Percentiles rank a stretch among this genome's conserved stretches.
Evolutionary conservation across 2,113 vertebrate species (phyloP).

Genomic region (Leucopsar rothschildi): DNA sequence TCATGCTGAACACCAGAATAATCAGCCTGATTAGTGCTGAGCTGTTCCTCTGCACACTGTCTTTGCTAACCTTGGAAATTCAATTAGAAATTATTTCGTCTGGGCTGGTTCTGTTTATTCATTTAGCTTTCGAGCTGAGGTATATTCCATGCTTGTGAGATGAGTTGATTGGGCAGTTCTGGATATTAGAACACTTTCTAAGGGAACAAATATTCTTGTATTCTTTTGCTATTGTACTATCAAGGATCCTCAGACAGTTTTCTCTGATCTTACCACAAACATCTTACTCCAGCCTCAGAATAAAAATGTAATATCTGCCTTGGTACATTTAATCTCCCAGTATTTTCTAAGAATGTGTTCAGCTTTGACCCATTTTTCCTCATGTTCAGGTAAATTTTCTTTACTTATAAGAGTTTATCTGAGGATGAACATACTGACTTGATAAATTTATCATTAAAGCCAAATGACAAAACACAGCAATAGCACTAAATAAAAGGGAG

Average conservation of each 20-base stretch:
- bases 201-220: background rate
- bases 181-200: background rate
- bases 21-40: background rate
- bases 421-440: background rate
- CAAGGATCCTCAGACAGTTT: background rate
- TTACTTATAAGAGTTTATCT: background rate
- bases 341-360: background rate
- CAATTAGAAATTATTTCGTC: background rate
- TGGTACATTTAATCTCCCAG: background rate
- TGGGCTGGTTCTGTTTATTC: background rate
- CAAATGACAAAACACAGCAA: background rate
- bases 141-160: background rate
- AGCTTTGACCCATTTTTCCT: background rate
- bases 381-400: background rate
- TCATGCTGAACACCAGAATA: background rate
- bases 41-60: background rate
- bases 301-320: background rate
- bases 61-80: background rate
- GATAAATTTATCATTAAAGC: background rate
- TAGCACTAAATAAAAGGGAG: background rate
- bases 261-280: background rate
- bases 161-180: background rate
- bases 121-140: background rate
- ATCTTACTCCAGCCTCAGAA: background rate
- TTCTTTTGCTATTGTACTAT: background rate